phyloP scores from a whole-genome alignment of 2,797 vertebrate species.

The Erpetoichthys calabaricus region DNA sequence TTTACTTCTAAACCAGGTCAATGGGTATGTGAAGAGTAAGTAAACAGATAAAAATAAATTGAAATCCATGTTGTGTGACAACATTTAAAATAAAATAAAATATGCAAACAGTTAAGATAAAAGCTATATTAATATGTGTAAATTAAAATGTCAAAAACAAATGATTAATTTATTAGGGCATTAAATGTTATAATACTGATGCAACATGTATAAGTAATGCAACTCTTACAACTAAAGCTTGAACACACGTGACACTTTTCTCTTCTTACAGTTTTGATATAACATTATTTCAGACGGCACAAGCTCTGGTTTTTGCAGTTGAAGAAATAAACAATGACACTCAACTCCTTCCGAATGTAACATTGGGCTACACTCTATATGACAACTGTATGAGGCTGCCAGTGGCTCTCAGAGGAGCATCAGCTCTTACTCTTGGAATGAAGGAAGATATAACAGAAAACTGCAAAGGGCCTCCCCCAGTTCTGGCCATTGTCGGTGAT shows the following conservation, averaged over 20 bases:
- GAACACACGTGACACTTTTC: no score
- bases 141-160: no score
- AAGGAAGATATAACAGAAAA: constrained; percentile 14
- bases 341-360: constrained; percentile 31
- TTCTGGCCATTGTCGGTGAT: constrained; percentile 33
- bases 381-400: constrained; percentile 30
- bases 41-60: background rate
- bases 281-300: constrained; percentile 30
- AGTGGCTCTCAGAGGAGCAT: constrained; percentile 25
- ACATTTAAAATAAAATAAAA: background rate
- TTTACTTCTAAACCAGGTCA: constrained; percentile 18
- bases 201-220: no score
- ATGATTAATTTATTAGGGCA: no score
- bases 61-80: background rate
- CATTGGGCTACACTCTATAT: constrained; percentile 34
- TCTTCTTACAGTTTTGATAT: constrained; percentile 25
- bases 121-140: no score
- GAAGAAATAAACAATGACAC: constrained; percentile 33
- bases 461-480: constrained; percentile 16
- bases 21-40: constrained; percentile 27
- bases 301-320: constrained; percentile 36
- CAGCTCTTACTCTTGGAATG: constrained; percentile 6
- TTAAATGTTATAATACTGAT: no score
- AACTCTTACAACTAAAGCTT: no score
- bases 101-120: no score